These are phyloP conservation scores for Orthonevra nobilis DNA, from an alignment of 2,888 invertebrate genomes.

Conservation along the genomic window DNA sequence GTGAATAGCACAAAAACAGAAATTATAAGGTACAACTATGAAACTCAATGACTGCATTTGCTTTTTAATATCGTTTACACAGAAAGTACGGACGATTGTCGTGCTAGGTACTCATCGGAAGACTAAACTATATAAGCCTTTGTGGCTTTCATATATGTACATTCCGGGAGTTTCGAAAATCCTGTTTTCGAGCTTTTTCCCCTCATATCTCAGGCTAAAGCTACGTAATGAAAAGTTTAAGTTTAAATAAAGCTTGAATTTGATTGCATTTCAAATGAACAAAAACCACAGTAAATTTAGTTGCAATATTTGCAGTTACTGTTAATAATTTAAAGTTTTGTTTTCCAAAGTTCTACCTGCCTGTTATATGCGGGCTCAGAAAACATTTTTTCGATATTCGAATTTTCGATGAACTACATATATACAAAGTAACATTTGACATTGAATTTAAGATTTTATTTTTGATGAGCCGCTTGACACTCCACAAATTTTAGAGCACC, in stretches of 20 bases:
- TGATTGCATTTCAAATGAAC: background rate
- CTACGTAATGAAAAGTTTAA: too few relatives aligned
- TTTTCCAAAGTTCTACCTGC: too few relatives aligned
- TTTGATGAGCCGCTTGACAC: too few relatives aligned
- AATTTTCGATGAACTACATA: too few relatives aligned
- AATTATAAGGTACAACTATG: background rate
- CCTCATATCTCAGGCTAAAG: background rate
- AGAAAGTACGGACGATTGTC: conserved; percentile 29
- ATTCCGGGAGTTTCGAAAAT: conserved; percentile 26
- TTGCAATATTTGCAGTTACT: too few relatives aligned
- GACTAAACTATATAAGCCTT: conserved; percentile 21
- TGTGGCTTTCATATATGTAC: background rate
- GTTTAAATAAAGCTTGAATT: too few relatives aligned
- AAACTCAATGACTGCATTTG: background rate
- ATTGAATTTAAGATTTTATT: too few relatives aligned
- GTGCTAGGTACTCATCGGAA: conserved; percentile 27
- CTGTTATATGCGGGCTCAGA: too few relatives aligned
- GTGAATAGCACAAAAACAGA: background rate
- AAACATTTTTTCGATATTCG: too few relatives aligned
- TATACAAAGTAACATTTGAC: too few relatives aligned
- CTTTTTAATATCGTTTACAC: conserved; percentile 16
- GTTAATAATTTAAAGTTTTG: too few relatives aligned
- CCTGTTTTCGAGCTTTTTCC: conserved; percentile 1
- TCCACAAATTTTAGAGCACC: too few relatives aligned
- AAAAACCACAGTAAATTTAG: background rate